These are phyloP conservation scores for Sesia bembeciformis DNA, from an alignment of 2,888 invertebrate genomes.

Conservation along the genomic window DNA sequence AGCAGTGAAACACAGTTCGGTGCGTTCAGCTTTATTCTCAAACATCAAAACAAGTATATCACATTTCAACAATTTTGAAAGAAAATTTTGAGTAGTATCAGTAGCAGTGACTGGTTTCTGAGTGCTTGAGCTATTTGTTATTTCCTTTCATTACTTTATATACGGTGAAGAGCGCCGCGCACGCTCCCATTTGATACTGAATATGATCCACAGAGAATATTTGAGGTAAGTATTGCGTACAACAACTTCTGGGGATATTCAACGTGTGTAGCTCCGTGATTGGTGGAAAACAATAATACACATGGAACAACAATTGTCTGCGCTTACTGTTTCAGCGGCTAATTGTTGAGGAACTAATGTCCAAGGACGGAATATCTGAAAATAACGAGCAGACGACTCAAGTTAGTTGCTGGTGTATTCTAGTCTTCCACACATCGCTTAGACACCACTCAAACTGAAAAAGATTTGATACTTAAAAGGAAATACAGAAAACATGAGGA, in stretches of 20 bases:
- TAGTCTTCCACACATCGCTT: conserved; percentile 34
- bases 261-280: conserved; percentile 50
- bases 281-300: conserved; percentile 66
- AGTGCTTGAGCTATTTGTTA: conserved; percentile 37
- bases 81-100: conserved; percentile 33
- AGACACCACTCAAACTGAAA: neutral
- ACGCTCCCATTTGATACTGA: too few species aligned
- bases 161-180: too few species aligned
- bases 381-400: conserved; percentile 65
- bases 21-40: conserved; percentile 66
- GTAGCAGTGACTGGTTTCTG: conserved; percentile 42
- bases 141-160: conserved; percentile 5
- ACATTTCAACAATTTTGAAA: conserved; percentile 49
- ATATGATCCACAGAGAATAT: too few species aligned
- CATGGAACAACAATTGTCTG: conserved; percentile 63
- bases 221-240: conserved; percentile 15
- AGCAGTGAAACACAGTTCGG: conserved; percentile 72
- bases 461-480: neutral
- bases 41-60: conserved; percentile 37
- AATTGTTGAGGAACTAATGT: conserved; percentile 68
- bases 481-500: neutral
- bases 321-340: conserved; percentile 71
- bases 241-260: conserved; percentile 30
- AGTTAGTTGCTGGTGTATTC: conserved; percentile 58
- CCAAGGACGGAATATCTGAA: conserved; percentile 73